Conservation (phyloP, 2,113 vertebrate species). For the Tachuris rubrigastra region DNA sequence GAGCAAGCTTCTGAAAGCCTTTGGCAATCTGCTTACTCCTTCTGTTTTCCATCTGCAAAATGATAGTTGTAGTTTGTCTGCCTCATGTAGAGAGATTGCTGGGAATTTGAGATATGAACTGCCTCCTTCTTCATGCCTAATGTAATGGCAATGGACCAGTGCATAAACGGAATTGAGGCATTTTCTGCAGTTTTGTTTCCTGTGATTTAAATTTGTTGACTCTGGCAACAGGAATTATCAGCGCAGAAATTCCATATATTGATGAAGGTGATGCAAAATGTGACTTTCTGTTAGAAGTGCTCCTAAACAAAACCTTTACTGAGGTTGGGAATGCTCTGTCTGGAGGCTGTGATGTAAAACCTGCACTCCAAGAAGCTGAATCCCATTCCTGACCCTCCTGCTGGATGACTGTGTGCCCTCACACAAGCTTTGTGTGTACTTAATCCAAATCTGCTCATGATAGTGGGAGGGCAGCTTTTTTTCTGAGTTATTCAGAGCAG, state of each 20-base stretch:
- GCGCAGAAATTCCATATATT: not conserved
- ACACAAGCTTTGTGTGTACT: not conserved
- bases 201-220: not conserved
- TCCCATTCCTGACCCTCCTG: not conserved
- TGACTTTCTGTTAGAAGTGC: not conserved
- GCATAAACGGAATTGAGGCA: not conserved
- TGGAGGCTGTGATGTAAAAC: not conserved
- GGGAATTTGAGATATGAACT: not conserved
- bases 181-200: not conserved
- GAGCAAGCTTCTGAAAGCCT: slow-evolving; percentile 37
- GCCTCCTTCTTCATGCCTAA: not conserved
- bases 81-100: not conserved
- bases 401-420: not conserved
- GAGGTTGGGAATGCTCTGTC: not conserved
- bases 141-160: not conserved
- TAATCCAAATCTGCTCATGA: not conserved
- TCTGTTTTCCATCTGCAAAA: slow-evolving; percentile 56
- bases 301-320: not conserved
- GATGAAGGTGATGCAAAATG: not conserved
- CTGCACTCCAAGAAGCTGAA: not conserved
- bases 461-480: not conserved
- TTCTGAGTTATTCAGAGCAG: not conserved
- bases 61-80: slow-evolving; percentile 12
- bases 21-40: slow-evolving; percentile 53
- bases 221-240: not conserved